phyloP scores from a whole-genome alignment of 2,888 invertebrate species.

The Nebria brevicollis region DNA sequence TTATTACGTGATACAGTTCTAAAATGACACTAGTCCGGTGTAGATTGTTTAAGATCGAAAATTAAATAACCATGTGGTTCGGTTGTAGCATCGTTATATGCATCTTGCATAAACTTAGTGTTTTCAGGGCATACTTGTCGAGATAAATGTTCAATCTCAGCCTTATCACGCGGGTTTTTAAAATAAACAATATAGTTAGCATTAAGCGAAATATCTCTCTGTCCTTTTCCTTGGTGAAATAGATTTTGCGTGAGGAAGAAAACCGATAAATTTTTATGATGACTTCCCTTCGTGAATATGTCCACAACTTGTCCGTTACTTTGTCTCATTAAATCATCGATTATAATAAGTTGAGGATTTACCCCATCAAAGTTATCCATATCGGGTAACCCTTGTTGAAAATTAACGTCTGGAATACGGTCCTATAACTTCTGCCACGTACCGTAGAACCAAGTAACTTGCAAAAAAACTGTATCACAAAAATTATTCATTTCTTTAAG shows the following conservation, averaged over 20 bases:
- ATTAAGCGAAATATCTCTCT: constrained; percentile 50
- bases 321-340: constrained; percentile 32
- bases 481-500: constrained; percentile 6
- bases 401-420: constrained; percentile 3
- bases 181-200: constrained; percentile 49
- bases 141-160: no score
- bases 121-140: no score
- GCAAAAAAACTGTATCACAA: not conserved
- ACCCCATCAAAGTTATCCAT: constrained; percentile 16
- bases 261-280: no score
- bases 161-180: no score
- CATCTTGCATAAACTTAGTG: no score
- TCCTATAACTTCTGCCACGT: constrained; percentile 9
- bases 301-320: constrained; percentile 13
- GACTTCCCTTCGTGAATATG: constrained; percentile 23
- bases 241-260: constrained; percentile 28
- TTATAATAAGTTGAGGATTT: constrained; percentile 26
- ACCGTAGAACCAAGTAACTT: not conserved
- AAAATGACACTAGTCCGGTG: no score
- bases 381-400: constrained; percentile 16
- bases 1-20: no score
- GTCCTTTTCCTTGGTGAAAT: constrained; percentile 51
- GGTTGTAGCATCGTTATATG: no score
- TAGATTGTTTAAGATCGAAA: no score
- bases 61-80: no score